Percentiles rank a stretch among this genome's conserved stretches.
These are phyloP conservation scores for Euleptes europaea DNA, from an alignment of 2,113 vertebrate species.

Conservation along the genomic window DNA sequence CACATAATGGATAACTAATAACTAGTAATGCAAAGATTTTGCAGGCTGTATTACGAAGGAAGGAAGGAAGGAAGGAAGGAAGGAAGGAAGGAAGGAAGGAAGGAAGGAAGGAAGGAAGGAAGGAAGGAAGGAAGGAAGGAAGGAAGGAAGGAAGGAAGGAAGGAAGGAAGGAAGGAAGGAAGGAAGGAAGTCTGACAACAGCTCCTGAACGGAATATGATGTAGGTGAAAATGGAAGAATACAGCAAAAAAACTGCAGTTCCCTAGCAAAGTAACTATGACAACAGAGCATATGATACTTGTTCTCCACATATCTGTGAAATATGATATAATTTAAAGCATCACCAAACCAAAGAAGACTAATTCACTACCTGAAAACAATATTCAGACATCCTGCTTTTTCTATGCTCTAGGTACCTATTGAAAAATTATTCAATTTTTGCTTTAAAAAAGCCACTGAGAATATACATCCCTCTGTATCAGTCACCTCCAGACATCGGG, in stretches of 20 bases:
- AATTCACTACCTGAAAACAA: conserved; percentile 41
- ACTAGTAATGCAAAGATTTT: neutral
- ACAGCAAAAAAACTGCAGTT: conserved; percentile 19
- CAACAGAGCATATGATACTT: conserved; percentile 54
- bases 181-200: neutral
- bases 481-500: neutral
- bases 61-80: neutral
- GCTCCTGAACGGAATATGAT: neutral
- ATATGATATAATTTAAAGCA: conserved; percentile 47
- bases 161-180: neutral
- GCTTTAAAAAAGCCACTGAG: neutral
- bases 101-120: no score
- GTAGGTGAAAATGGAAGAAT: conserved; percentile 31
- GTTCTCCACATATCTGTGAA: conserved; percentile 49
- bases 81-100: no score
- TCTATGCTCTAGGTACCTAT: neutral
- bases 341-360: conserved; percentile 50
- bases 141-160: neutral
- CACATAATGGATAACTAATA: neutral
- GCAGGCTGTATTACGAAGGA: neutral
- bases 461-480: conserved; percentile 3
- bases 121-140: neutral
- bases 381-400: conserved; percentile 32
- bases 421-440: neutral
- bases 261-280: conserved; percentile 61